Base-by-base conservation (phyloP, 1,140 invertebrate species). In the Steinernema khuongi region DNA sequence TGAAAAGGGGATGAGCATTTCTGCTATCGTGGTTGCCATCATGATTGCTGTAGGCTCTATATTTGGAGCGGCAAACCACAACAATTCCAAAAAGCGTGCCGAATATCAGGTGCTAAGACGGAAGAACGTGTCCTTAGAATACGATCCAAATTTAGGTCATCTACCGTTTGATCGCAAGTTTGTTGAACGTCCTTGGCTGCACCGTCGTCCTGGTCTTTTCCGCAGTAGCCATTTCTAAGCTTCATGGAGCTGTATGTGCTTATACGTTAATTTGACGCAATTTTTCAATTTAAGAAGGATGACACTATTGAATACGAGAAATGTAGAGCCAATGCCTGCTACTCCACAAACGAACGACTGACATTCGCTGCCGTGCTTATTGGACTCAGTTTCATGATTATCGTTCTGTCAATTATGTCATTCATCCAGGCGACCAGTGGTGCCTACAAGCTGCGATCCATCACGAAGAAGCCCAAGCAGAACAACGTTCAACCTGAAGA, bases 1-100 rank as follows among this genome's bases (percentile, higher is more conserved):
- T 60, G 50, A 60, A 22, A 60, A 60, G 19, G 50, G 50, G 26
- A 60, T 60, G 50, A 22, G 50, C 7, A 60, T 60, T 60, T 60
- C 50, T 22, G 50, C 50, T 22, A 22, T 60, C 4, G 19, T 22
- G 4, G 50, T 60, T 4, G 50, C 50, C 19, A 4, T 22, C 4
- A 4, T 60, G 4, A 4, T 17, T 26, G 14, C 26, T 14, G 50
- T 60, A 7, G 22, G 11, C 50, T 17, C 22, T 60, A 60, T 60
- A 7, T 11, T 60, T 26, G 50, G 50, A 14, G 4, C 11, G 14
- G 26, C 26, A 22, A 60, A 60, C 19, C 50, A 60, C 22, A 60
- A 60, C 19, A 22, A 60, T 26, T 60, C 50, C 4, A 11, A 11
- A 14, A 60, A 60, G 22, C 50, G 50, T 60, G 50, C 50, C 2